A percentile compares a stretch with the other conserved stretches of the same genome.
Evolutionary conservation across 2,888 invertebrate genomes (phyloP).

Genomic region (Drosophila suboccidentalis): DNA sequence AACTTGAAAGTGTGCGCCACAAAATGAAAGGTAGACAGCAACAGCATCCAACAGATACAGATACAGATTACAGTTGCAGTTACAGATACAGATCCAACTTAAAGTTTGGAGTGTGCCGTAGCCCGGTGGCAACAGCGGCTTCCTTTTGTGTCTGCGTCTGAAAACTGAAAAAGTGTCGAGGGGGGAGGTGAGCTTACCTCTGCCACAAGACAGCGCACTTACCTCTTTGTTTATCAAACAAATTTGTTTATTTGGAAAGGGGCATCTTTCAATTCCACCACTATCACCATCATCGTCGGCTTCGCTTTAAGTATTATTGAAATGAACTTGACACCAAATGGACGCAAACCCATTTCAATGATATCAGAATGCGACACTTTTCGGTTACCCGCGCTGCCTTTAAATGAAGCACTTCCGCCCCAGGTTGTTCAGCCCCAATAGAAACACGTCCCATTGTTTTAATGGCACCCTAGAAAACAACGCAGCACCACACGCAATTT

Average conservation of each 20-base stretch:
- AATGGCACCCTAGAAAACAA: constrained; percentile 12
- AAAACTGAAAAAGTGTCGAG: not conserved
- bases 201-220: constrained; percentile 18
- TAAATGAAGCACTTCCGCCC: constrained; percentile 49
- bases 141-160: constrained; percentile 22
- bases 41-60: constrained; percentile 34
- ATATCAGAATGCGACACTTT: constrained; percentile 62
- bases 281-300: constrained; percentile 6
- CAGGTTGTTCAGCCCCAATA: constrained; percentile 6
- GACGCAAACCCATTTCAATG: constrained; percentile 54
- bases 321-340: constrained; percentile 81
- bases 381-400: constrained; percentile 20
- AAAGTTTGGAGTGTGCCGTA: constrained; percentile 45
- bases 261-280: constrained; percentile 10
- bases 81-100: not conserved
- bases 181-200: constrained; percentile 7
- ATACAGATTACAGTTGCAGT: constrained; percentile 21
- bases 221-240: constrained; percentile 74
- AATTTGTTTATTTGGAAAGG: constrained; percentile 50
- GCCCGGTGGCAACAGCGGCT: constrained; percentile 55
- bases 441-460: constrained; percentile 1
- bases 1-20: constrained; percentile 50
- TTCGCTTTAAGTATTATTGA: constrained; percentile 50
- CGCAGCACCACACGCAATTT: constrained; percentile 13
- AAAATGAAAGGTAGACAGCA: constrained; percentile 7